phyloP scores from a whole-genome alignment of 1,140 invertebrate species.

The Fragariocoptes setiger region DNA sequence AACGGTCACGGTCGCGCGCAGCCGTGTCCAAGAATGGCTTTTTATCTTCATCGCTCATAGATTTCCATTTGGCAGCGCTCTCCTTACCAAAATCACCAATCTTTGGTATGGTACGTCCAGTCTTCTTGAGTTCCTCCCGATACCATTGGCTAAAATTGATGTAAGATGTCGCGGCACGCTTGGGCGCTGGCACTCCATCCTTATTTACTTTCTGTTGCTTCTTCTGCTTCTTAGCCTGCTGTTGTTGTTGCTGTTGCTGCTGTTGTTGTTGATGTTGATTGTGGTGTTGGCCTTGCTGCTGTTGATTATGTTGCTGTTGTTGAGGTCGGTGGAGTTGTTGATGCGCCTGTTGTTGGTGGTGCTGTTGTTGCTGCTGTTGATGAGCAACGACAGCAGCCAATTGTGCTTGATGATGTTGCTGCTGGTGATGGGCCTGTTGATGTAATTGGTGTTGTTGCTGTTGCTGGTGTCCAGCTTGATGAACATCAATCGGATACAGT shows the following conservation, averaged over 20 bases:
- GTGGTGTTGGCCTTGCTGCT: slow-evolving; percentile 1
- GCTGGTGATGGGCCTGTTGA: slow-evolving; percentile 7
- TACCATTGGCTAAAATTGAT: slow-evolving; percentile 15
- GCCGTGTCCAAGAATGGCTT: slow-evolving; percentile 12
- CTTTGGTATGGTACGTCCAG: slow-evolving; percentile 13
- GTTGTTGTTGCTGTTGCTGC: not conserved
- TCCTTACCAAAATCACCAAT: slow-evolving; percentile 15
- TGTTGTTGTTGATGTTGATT: slow-evolving; percentile 1
- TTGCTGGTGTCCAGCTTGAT: no score
- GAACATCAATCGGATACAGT: not conserved
- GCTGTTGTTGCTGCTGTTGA: slow-evolving; percentile 3
- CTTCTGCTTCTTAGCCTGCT: slow-evolving; percentile 7
- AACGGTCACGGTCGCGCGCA: slow-evolving; percentile 12
- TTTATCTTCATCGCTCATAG: slow-evolving; percentile 14
- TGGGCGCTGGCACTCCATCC: slow-evolving; percentile 14
- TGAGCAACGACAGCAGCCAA: not conserved
- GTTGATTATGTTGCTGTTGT: slow-evolving; percentile 6
- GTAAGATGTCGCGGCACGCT: slow-evolving; percentile 14
- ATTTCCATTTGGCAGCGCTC: slow-evolving; percentile 14
- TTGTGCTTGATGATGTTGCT: not conserved
- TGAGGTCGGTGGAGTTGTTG: slow-evolving; percentile 2
- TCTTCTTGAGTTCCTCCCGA: slow-evolving; percentile 13
- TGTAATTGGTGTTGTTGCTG: not conserved
- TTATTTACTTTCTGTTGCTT: slow-evolving; percentile 14
- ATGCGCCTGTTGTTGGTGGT: slow-evolving; percentile 2